phyloP scores from a whole-genome alignment of 2,113 vertebrate genomes.

The Marmota monax region DNA sequence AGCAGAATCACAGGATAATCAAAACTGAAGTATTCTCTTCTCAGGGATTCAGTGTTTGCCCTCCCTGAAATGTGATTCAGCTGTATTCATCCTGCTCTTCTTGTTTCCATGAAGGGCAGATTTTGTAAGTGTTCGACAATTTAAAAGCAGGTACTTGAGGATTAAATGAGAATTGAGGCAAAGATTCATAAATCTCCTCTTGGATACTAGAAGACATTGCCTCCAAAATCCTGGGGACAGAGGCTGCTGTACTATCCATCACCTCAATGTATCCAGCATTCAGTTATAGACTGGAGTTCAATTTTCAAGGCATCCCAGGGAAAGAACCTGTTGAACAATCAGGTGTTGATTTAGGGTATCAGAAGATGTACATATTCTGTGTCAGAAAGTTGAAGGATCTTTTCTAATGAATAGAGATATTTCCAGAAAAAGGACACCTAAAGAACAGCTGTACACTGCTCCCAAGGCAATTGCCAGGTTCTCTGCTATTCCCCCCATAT shows the following conservation, averaged over 20 bases:
- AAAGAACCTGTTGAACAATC: constrained; percentile 25
- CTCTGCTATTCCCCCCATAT: neutral
- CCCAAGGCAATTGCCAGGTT: neutral
- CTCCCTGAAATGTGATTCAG: neutral
- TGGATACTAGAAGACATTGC: constrained; percentile 56
- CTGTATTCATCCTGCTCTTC: neutral
- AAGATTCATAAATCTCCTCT: constrained; percentile 69
- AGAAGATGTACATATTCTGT: neutral
- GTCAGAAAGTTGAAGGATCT: constrained; percentile 52
- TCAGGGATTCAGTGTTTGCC: neutral
- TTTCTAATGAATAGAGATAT: constrained; percentile 53
- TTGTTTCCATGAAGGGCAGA: neutral
- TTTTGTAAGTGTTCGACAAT: constrained; percentile 1
- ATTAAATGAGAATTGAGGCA: constrained; percentile 61
- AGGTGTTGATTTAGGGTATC: constrained; percentile 63
- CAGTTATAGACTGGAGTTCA: constrained; percentile 47
- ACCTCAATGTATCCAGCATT: constrained; percentile 17
- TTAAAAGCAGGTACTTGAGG: constrained; percentile 44
- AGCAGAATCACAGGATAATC: neutral
- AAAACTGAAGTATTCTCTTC: neutral
- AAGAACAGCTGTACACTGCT: neutral
- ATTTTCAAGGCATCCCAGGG: constrained; percentile 35
- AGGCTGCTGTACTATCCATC: neutral
- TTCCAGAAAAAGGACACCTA: constrained; percentile 50
- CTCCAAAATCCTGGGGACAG: constrained; percentile 39